Conservation (phyloP, 2,113 vertebrate species). For the Galeopterus variegatus region DNA sequence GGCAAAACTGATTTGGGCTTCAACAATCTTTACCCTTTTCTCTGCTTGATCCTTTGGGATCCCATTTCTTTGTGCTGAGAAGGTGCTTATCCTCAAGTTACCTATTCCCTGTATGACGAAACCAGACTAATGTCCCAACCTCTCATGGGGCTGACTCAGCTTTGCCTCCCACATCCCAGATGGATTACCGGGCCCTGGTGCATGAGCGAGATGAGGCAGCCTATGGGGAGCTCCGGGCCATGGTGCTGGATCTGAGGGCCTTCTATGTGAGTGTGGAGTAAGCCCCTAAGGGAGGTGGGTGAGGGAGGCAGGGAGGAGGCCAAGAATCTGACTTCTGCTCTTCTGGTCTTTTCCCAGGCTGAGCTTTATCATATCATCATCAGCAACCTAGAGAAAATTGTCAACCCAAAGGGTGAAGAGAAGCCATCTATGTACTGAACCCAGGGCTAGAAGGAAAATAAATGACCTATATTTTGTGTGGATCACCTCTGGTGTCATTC, state of each 20-base stretch:
- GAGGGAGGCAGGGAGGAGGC: background rate
- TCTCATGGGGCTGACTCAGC: slow-evolving; percentile 9
- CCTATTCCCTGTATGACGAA: slow-evolving; percentile 60
- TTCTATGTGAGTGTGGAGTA: slow-evolving; percentile 92
- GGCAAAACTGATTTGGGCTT: slow-evolving; percentile 41
- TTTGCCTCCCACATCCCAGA: slow-evolving; percentile 87
- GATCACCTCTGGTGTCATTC: slow-evolving; percentile 52
- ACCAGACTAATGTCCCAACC: background rate
- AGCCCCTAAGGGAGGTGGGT: background rate
- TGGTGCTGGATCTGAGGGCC: slow-evolving; percentile 92
- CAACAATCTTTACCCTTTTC: background rate
- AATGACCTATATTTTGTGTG: slow-evolving; percentile 66
- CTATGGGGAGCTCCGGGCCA: slow-evolving; percentile 90
- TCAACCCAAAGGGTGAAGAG: slow-evolving; percentile 96
- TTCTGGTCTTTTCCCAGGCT: slow-evolving; percentile 85
- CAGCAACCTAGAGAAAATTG: slow-evolving; percentile 94
- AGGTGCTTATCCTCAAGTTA: slow-evolving; percentile 54
- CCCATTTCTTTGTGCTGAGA: slow-evolving; percentile 48
- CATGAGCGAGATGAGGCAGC: slow-evolving; percentile 92
- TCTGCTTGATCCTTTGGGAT: slow-evolving; percentile 36
- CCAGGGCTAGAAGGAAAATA: slow-evolving; percentile 72
- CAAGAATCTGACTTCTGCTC: slow-evolving; percentile 45
- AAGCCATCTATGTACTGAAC: slow-evolving; percentile 94
- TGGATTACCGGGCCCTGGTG: slow-evolving; percentile 95
- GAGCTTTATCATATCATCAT: slow-evolving; percentile 94